These are phyloP conservation scores for Phenganax subtilis DNA, from an alignment of 92 coral and sea anemone species.

Conservation along the genomic window DNA sequence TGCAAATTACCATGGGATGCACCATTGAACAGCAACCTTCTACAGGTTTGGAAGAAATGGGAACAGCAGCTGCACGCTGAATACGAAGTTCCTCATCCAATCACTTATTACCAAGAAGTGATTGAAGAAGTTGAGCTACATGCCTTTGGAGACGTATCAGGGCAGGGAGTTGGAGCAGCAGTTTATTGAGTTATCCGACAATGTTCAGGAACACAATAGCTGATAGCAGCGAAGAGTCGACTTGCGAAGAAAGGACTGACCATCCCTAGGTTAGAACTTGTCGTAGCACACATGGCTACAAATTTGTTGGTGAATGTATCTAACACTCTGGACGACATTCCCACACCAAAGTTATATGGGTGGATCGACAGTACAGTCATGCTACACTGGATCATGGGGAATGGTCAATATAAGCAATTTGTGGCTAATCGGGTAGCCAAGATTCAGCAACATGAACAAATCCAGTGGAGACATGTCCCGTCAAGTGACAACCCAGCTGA, in stretches of 20 bases:
- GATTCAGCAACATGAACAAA: neutral
- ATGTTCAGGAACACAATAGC: slow-evolving; percentile 31
- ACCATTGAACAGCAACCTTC: neutral
- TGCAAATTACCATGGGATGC: slow-evolving; percentile 13
- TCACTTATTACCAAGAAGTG: slow-evolving; percentile 6
- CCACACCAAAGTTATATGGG: neutral
- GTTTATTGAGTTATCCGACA: slow-evolving; percentile 53
- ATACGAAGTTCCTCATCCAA: neutral
- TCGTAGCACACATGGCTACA: slow-evolving; percentile 35
- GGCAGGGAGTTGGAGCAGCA: slow-evolving; percentile 49
- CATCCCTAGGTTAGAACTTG: slow-evolving; percentile 36
- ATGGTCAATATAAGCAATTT: slow-evolving; percentile 8
- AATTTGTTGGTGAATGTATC: slow-evolving; percentile 22
- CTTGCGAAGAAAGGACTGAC: slow-evolving; percentile 27
- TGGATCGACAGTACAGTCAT: neutral
- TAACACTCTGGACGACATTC: neutral
- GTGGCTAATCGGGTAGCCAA: neutral
- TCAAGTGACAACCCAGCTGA: slow-evolving; percentile 5
- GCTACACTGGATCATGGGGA: neutral
- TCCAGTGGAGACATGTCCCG: slow-evolving; percentile 17
- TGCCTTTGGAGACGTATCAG: slow-evolving; percentile 57
- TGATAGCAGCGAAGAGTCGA: slow-evolving; percentile 37
- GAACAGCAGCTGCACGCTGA: neutral
- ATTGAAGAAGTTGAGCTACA: slow-evolving; percentile 41
- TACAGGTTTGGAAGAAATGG: slow-evolving; percentile 14